Conservation (phyloP, 92 coral and sea anemone genomes). For the Bergia sp. region DNA sequence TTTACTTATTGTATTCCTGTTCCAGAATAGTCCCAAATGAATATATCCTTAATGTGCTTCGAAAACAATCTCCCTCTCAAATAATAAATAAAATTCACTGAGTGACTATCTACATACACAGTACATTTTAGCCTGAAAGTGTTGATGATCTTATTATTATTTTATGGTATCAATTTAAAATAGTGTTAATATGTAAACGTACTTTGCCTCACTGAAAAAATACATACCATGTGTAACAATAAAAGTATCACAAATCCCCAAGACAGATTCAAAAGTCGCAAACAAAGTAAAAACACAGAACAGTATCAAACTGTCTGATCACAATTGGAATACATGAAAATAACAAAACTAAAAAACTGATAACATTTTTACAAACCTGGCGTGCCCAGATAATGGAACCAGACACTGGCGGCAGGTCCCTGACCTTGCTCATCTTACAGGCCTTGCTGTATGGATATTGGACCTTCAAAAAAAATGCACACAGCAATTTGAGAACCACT, state of each 20-base stretch:
- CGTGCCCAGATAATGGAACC: conserved; percentile 99
- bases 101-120: no score
- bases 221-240: neutral
- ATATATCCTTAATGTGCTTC: no score
- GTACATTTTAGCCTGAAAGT: no score
- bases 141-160: no score
- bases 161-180: no score
- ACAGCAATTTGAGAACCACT: no score
- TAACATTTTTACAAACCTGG: conserved; percentile 56
- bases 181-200: no score
- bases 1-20: no score
- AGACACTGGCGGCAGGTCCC: conserved; percentile 98
- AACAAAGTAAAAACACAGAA: neutral
- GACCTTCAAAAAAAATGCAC: conserved; percentile 60
- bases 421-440: conserved; percentile 96
- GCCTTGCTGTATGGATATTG: conserved; percentile 99
- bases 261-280: neutral
- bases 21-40: neutral
- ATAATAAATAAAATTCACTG: no score
- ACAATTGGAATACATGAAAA: neutral
- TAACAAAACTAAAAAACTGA: neutral
- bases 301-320: neutral
- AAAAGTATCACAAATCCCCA: neutral
- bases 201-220: neutral
- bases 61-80: no score